phyloP scores from a whole-genome alignment of 1,140 invertebrate species.

The Nasonia vitripennis region DNA sequence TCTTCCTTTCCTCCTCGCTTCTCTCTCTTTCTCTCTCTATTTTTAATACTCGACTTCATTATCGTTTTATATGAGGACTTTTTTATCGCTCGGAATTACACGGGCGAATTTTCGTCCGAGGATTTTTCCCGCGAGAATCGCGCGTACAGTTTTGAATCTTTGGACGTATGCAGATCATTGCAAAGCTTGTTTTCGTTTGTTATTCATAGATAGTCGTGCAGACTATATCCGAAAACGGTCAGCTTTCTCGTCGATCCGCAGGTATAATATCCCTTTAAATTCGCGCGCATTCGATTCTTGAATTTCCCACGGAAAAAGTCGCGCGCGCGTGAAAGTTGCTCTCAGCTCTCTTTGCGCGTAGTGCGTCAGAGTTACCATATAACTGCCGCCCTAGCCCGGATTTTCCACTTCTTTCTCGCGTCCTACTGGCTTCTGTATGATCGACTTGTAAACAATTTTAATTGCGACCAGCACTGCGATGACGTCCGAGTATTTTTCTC shows the following conservation, averaged over 20 bases:
- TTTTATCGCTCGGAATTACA: slow-evolving; percentile 38
- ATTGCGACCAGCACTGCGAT: not conserved
- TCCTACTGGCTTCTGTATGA: not conserved
- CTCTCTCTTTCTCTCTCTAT: slow-evolving; percentile 6
- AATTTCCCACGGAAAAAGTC: slow-evolving; percentile 24
- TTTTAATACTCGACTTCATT: slow-evolving; percentile 23
- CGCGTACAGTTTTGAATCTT: no score
- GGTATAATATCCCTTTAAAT: slow-evolving; percentile 3
- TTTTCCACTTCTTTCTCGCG: slow-evolving; percentile 3
- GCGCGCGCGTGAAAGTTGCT: slow-evolving; percentile 17
- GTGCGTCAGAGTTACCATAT: slow-evolving; percentile 1
- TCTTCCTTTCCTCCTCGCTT: not conserved
- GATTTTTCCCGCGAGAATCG: no score
- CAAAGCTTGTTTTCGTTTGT: no score
- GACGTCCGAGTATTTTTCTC: no score
- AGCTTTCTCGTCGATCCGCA: not conserved
- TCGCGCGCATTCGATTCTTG: not conserved
- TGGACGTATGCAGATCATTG: no score
- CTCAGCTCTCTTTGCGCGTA: no score
- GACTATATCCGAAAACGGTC: not conserved
- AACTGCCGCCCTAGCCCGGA: not conserved
- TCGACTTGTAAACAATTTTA: slow-evolving; percentile 23
- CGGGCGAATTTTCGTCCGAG: not conserved
- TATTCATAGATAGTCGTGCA: no score
- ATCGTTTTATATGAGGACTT: not conserved